A percentile compares a stretch with the other conserved stretches of the same genome.
Evolutionary conservation across 1,140 invertebrate genomes (phyloP).

Genomic region (Papilio helenus): DNA sequence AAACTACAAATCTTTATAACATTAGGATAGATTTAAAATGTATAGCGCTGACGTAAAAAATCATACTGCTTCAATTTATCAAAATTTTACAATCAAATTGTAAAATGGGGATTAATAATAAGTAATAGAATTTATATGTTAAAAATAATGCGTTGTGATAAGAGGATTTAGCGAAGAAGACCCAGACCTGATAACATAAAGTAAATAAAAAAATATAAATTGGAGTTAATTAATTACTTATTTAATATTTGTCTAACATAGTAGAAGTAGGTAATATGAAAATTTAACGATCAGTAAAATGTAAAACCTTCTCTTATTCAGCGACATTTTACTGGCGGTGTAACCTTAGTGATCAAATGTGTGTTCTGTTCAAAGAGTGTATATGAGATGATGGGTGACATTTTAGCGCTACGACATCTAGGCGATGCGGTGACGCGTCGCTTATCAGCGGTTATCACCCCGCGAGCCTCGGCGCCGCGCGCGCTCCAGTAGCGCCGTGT

Average conservation of each 20-base stretch:
- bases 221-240: too few relatives aligned
- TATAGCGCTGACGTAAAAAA: not conserved
- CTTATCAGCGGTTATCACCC: slow-evolving; percentile 79
- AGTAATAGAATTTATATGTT: not conserved
- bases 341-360: not conserved
- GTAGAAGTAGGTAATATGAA: too few relatives aligned
- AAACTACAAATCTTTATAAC: too few relatives aligned
- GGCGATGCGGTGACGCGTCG: slow-evolving; percentile 63
- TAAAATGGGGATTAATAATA: not conserved
- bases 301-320: too few relatives aligned
- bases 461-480: slow-evolving; percentile 63
- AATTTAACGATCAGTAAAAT: too few relatives aligned
- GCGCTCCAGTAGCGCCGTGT: slow-evolving; percentile 56
- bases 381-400: slow-evolving; percentile 39
- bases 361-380: not conserved
- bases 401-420: slow-evolving; percentile 56
- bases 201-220: not conserved
- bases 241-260: too few relatives aligned
- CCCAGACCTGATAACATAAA: not conserved
- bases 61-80: not conserved
- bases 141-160: not conserved
- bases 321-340: too few relatives aligned
- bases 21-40: not conserved
- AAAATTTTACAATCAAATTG: not conserved
- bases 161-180: not conserved